These are phyloP conservation scores for Mastomys natalensis DNA, from an alignment of 2,113 vertebrate genomes.

Conservation along the genomic window DNA sequence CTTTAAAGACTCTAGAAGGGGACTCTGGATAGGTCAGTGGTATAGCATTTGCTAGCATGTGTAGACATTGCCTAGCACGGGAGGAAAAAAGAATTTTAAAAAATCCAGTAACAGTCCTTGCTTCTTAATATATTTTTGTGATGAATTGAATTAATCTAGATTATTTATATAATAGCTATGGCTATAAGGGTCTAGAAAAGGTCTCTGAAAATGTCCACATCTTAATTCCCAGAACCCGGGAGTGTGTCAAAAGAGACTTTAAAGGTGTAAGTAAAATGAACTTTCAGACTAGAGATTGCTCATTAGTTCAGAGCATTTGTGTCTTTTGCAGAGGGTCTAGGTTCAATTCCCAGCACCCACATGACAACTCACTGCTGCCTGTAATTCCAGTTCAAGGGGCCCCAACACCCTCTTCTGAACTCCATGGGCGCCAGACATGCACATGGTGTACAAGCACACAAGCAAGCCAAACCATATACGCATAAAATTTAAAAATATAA, in stretches of 20 bases:
- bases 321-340: neutral
- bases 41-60: too few relatives aligned
- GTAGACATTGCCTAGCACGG: neutral
- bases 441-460: neutral
- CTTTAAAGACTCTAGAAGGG: conserved; percentile 8
- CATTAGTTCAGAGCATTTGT: neutral
- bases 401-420: too few relatives aligned
- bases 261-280: neutral
- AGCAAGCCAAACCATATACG: neutral
- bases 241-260: neutral
- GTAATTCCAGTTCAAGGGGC: too few relatives aligned
- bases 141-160: conserved; percentile 44
- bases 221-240: neutral
- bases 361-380: too few relatives aligned
- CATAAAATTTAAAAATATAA: neutral
- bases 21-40: neutral
- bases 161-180: neutral
- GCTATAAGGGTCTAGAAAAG: neutral
- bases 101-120: neutral
- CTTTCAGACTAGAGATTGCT: neutral
- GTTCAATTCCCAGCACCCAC: neutral
- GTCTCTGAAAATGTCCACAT: neutral
- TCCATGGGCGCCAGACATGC: too few relatives aligned
- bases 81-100: neutral
- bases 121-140: neutral